Base-by-base conservation (phyloP, 2,113 vertebrate species). In the pig (Sus scrofa) region DNA sequence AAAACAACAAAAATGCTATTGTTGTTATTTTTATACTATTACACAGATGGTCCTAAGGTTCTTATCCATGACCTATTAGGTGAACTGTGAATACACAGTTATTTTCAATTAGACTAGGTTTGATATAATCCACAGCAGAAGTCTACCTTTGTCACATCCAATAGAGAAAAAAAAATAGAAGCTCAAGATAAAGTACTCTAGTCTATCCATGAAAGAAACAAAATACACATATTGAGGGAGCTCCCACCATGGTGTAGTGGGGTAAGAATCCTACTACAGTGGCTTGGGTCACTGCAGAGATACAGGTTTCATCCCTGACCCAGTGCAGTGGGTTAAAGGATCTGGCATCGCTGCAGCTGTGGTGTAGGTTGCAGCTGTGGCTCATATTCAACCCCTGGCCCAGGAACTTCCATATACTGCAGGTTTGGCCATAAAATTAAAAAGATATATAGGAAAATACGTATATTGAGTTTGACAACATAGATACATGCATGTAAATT, bases 1-100 rank as follows among this genome's bases (percentile, higher is more conserved):
- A 92, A 81, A 94, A 95, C 58, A 75, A 82, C 32, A 62, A 91
- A 82, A 96, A 62, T 60, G 39, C 58, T 81, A 67, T 34, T 54
- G 13, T 60, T 93, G 4, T 27, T 86, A 34, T 89, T 91, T 5
- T 75, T 92, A 18, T 88, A 71, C 89, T 95, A 58, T 78, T 32
- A 87, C 7, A 63, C 27, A 9, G 2, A n/a, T 65, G 34, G 13
- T 91, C 67, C 56, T 95, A 68, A 77, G 10, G 81, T 95, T 62
- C 52, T 94, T 92, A 63, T 68, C 88, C 74, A 7, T 75, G 30
- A 86, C 22, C 50, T 6, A 67, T 58, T 30, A 32, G 37, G 44
- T 73, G 26, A 92, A 71, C 8, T 50, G n/a, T 82, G 39, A 39
- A 7, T 86, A 70, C 20, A 44, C 81, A 92, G 27, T 75, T 92